phyloP scores from a whole-genome alignment of 2,888 invertebrate species.

The Seira musarum region DNA sequence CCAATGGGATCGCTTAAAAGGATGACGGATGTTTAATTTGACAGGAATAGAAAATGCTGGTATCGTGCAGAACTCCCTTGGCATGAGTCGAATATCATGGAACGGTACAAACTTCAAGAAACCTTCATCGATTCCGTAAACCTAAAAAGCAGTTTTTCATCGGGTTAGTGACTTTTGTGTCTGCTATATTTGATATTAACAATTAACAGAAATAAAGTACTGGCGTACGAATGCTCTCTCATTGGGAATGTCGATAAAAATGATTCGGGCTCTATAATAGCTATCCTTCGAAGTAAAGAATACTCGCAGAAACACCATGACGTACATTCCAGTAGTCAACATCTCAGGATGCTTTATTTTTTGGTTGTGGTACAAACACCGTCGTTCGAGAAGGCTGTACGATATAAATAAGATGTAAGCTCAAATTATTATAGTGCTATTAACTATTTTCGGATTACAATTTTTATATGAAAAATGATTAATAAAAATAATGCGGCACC shows the following conservation, averaged over 20 bases:
- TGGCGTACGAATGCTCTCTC: background rate
- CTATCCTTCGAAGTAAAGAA: background rate
- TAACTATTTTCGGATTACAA: too few species aligned
- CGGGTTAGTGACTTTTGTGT: too few species aligned
- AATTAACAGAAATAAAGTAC: background rate
- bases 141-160: background rate
- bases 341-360: too few species aligned
- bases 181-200: too few species aligned
- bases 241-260: background rate
- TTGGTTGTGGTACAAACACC: too few species aligned
- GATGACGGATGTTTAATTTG: background rate
- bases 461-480: too few species aligned
- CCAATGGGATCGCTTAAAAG: background rate
- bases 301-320: constrained; percentile 7
- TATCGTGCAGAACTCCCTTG: background rate
- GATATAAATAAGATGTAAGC: too few species aligned
- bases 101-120: background rate
- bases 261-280: constrained; percentile 10
- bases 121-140: constrained; percentile 27
- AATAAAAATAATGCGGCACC: too few species aligned
- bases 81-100: constrained; percentile 28
- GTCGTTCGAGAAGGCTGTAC: too few species aligned
- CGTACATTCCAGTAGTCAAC: constrained; percentile 14
- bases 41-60: constrained; percentile 14
- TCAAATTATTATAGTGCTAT: too few species aligned